Evolutionary conservation across 1,140 invertebrate species (phyloP).

Genomic region (Drosophila nikananu): DNA sequence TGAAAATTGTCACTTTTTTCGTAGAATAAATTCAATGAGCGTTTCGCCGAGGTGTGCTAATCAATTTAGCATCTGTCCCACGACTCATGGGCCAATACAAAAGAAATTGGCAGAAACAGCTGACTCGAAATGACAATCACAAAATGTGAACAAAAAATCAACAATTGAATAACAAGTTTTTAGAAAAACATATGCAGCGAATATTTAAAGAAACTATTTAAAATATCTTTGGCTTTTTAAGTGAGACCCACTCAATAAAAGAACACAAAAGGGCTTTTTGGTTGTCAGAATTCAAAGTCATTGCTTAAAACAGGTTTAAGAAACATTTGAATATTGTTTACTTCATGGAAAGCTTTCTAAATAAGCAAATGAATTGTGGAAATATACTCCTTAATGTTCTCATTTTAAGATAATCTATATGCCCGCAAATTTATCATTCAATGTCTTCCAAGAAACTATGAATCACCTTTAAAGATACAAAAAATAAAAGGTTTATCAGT

Average conservation of each 20-base stretch:
- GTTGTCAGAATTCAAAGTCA: neutral
- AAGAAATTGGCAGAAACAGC: slow-evolving; percentile 13
- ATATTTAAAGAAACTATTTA: slow-evolving; percentile 9
- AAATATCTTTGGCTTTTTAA: neutral
- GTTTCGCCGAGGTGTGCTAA: slow-evolving; percentile 14
- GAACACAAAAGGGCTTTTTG: neutral
- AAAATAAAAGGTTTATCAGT: slow-evolving; percentile 4
- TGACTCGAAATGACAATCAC: too few relatives aligned
- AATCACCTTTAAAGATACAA: neutral
- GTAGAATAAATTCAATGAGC: slow-evolving; percentile 4
- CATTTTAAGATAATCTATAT: neutral
- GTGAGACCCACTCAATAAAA: slow-evolving; percentile 1
- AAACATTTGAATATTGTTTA: neutral
- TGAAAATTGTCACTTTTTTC: slow-evolving; percentile 10
- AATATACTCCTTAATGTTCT: neutral
- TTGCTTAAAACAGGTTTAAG: neutral
- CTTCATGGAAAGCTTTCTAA: neutral
- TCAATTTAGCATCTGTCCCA: slow-evolving; percentile 12
- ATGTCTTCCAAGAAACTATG: neutral
- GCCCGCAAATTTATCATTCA: neutral
- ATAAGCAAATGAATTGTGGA: neutral
- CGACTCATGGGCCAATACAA: neutral
- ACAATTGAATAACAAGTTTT: slow-evolving; percentile 22
- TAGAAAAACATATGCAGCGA: slow-evolving; percentile 1
- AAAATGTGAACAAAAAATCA: neutral